phyloP scores from a whole-genome alignment of 2,888 invertebrate species.

The Fragum fragum region DNA sequence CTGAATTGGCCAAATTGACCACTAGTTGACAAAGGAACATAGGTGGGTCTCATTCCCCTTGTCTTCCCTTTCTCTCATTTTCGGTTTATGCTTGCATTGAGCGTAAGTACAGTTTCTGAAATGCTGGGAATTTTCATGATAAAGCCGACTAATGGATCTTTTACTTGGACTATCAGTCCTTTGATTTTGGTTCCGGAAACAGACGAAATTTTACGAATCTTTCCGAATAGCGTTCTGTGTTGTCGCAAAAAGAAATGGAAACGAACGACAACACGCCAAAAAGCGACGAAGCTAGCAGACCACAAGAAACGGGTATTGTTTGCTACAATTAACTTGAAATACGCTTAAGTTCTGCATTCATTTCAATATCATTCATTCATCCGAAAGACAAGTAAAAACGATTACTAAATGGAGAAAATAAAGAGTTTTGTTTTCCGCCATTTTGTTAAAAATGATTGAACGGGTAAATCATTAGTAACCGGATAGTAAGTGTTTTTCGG shows the following conservation, averaged over 20 bases:
- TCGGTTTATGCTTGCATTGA: too few relatives aligned
- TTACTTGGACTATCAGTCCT: too few relatives aligned
- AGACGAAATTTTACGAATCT: neutral
- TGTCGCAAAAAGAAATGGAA: conserved; percentile 81
- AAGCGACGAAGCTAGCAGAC: conserved; percentile 68
- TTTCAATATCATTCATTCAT: neutral
- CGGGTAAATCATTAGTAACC: neutral
- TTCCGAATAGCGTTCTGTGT: conserved; percentile 22
- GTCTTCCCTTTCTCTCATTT: too few relatives aligned
- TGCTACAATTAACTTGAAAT: neutral
- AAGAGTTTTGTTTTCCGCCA: neutral
- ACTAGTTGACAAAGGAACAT: too few relatives aligned
- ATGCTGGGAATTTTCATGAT: too few relatives aligned
- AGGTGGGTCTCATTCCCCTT: too few relatives aligned
- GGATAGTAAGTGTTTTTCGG: conserved; percentile 6
- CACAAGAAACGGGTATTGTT: conserved; percentile 49
- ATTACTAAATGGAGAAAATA: neutral
- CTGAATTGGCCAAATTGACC: too few relatives aligned
- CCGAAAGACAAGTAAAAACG: neutral
- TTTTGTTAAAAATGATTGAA: neutral
- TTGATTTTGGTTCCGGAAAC: too few relatives aligned
- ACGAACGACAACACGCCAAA: conserved; percentile 78
- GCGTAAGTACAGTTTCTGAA: too few relatives aligned
- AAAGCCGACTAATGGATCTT: too few relatives aligned
- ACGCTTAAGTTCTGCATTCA: too few relatives aligned